phyloP scores from a whole-genome alignment of 2,797 vertebrate genomes.

The Chelon labrosus region DNA sequence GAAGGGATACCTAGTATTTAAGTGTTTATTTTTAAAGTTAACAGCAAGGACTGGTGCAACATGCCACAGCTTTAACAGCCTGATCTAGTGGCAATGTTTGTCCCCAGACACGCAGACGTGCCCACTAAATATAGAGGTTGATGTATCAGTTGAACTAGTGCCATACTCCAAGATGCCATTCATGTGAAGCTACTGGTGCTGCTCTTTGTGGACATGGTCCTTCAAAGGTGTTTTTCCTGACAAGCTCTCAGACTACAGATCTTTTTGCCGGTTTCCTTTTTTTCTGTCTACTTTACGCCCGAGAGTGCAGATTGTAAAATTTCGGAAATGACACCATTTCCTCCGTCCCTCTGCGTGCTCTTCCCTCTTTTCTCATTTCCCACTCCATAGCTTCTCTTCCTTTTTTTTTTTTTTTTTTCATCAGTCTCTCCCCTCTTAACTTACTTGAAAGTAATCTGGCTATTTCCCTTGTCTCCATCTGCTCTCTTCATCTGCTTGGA shows the following conservation, averaged over 20 bases:
- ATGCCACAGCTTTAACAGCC: too few relatives aligned
- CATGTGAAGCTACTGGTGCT: too few relatives aligned
- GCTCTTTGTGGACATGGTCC: too few relatives aligned
- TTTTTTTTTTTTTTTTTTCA: background rate
- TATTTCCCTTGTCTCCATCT: conserved; percentile 1
- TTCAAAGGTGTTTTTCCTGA: background rate
- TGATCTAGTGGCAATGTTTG: too few relatives aligned
- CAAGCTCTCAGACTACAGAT: background rate
- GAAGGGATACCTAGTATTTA: too few relatives aligned
- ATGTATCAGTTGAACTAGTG: too few relatives aligned
- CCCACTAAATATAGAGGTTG: too few relatives aligned
- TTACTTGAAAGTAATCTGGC: conserved; percentile 5
- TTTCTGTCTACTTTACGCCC: background rate
- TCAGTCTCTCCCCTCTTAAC: background rate
- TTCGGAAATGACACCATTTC: conserved; percentile 9
- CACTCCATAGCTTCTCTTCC: background rate
- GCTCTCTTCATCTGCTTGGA: background rate
- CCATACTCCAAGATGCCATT: too few relatives aligned
- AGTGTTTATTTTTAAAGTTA: too few relatives aligned
- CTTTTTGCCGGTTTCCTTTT: background rate
- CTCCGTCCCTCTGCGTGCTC: background rate
- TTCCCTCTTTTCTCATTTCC: conserved; percentile 13
- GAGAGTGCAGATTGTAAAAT: background rate
- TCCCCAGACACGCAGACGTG: too few relatives aligned
- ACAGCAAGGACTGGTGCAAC: too few relatives aligned